Conservation (phyloP, 1,140 invertebrate species). For the Drosophila funebris region DNA sequence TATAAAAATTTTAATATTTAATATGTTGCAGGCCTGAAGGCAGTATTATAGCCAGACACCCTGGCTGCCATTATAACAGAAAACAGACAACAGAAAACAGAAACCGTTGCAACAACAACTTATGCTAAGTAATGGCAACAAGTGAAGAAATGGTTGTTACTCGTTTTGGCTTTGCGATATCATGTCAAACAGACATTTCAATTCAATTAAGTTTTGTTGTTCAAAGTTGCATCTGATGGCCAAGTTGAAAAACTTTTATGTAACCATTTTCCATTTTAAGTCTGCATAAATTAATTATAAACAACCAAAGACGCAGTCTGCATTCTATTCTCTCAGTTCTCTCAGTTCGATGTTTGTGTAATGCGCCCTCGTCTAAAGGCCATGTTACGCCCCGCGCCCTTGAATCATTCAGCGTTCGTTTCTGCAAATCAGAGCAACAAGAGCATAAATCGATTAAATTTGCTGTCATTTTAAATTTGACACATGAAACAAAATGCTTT, state of each 20-base stretch:
- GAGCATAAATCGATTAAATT: constrained; percentile 76
- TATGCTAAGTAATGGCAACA: constrained; percentile 26
- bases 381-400: not conserved
- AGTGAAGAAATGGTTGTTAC: constrained; percentile 7
- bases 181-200: constrained; percentile 76
- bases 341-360: not conserved
- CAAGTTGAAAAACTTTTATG: constrained; percentile 17
- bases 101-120: constrained; percentile 16
- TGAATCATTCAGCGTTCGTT: not conserved
- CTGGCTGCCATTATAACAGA: not conserved
- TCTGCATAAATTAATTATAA: constrained; percentile 61
- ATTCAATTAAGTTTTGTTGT: constrained; percentile 70
- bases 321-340: constrained; percentile 1
- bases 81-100: constrained; percentile 8
- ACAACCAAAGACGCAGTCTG: constrained; percentile 11
- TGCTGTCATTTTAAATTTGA: constrained; percentile 81
- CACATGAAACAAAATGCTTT: constrained; percentile 69
- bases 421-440: constrained; percentile 59
- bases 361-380: too few relatives aligned
- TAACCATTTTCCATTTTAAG: constrained; percentile 37
- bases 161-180: constrained; percentile 49
- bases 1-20: constrained; percentile 31
- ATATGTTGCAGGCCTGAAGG: constrained; percentile 14
- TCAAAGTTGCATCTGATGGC: constrained; percentile 21
- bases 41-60: constrained; percentile 1